These are phyloP conservation scores for Limnothrissa miodon DNA, from an alignment of 2,113 vertebrate genomes.

Conservation along the genomic window DNA sequence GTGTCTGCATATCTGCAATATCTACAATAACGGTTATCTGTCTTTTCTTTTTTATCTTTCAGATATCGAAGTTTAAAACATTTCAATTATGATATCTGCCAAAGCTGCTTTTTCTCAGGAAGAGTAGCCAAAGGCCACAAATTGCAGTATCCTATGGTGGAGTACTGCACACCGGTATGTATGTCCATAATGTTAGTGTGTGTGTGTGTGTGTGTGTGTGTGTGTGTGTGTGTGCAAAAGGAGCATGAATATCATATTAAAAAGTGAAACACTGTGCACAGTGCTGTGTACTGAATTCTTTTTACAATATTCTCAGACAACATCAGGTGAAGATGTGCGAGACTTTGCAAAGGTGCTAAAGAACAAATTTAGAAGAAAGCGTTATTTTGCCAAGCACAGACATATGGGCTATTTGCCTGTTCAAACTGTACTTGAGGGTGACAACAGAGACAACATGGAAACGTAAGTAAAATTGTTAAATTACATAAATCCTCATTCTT, in stretches of 20 bases:
- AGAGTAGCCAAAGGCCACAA: constrained; percentile 97
- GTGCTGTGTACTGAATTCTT: no score
- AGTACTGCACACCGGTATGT: constrained; percentile 94
- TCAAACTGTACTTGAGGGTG: constrained; percentile 94
- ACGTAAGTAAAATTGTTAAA: no score
- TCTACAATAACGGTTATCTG: no score
- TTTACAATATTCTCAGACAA: constrained; percentile 86
- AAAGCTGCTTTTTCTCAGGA: constrained; percentile 98
- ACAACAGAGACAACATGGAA: constrained; percentile 96
- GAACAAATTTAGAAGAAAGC: constrained; percentile 99
- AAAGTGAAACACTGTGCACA: no score
- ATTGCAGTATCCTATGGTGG: constrained; percentile 98
- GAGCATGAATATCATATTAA: no score
- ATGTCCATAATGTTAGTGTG: background rate
- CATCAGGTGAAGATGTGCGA: constrained; percentile 95
- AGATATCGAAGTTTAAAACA: constrained; percentile 98
- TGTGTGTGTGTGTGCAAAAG: background rate
- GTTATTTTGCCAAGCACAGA: constrained; percentile 96
- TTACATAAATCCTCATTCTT: no score
- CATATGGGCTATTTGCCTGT: constrained; percentile 95
- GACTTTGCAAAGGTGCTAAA: constrained; percentile 98
- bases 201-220: constrained; percentile 46
- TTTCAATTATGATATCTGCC: constrained; percentile 98
- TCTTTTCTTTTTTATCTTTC: no score
- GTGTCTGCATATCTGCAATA: no score